Conservation (phyloP, 2,113 vertebrate genomes). For the Rhea americana region DNA sequence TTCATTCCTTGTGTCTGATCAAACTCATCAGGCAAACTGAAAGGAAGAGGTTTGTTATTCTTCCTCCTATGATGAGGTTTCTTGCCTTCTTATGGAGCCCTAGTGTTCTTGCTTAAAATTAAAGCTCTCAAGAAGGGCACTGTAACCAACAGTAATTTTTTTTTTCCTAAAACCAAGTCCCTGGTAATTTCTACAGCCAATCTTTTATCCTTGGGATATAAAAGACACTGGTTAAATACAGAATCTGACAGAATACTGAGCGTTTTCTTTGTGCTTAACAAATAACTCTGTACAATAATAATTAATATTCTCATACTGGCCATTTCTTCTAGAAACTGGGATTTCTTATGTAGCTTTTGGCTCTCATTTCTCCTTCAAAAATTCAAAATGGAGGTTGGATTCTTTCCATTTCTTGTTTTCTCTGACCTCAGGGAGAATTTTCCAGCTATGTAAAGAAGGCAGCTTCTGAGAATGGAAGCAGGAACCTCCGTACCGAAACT, state of each 20-base stretch:
- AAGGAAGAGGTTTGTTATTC: background rate
- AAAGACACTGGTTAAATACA: background rate
- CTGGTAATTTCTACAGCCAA: background rate
- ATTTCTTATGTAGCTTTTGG: constrained; percentile 27
- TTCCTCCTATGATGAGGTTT: background rate
- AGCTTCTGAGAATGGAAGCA: constrained; percentile 31
- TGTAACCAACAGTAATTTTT: background rate
- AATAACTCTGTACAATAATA: background rate
- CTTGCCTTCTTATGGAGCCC: background rate
- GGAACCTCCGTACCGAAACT: background rate
- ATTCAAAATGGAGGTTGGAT: constrained; percentile 17
- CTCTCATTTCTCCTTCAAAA: background rate
- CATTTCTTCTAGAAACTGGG: background rate
- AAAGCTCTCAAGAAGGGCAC: background rate
- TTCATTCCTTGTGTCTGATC: background rate
- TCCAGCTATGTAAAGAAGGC: background rate
- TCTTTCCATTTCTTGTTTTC: background rate
- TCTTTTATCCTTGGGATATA: background rate
- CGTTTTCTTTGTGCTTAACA: background rate
- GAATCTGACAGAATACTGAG: background rate
- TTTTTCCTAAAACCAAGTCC: background rate
- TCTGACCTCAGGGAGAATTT: background rate
- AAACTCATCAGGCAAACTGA: background rate
- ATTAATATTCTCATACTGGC: background rate
- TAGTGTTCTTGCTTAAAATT: background rate